Percentiles rank a stretch among this genome's conserved stretches.
Evolutionary conservation across 2,888 invertebrate species (phyloP).

Genomic region (Metellina segmentata): DNA sequence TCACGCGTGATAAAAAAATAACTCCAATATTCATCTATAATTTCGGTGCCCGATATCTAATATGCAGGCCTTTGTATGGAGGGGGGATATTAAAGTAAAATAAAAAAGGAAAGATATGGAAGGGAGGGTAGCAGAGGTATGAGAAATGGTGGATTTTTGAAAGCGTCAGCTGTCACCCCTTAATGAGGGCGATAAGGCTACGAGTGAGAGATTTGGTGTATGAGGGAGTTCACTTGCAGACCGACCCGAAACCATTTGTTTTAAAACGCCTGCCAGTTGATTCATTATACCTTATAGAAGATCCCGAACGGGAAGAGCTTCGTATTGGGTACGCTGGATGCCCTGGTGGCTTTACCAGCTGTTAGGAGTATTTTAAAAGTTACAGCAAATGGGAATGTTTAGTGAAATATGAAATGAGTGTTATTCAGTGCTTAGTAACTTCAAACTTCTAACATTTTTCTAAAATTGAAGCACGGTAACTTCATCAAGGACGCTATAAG

Average conservation of each 20-base stretch:
- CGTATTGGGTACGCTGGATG: too few relatives aligned
- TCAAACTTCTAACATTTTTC: too few relatives aligned
- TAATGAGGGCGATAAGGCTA: constrained; percentile 61
- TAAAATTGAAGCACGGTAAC: too few relatives aligned
- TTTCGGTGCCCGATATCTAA: neutral
- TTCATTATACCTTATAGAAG: neutral
- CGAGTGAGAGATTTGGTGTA: constrained; percentile 11
- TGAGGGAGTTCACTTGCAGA: constrained; percentile 7
- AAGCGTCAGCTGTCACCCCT: constrained; percentile 62
- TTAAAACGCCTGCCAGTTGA: constrained; percentile 23
- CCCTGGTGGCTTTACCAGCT: too few relatives aligned
- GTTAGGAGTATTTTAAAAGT: too few relatives aligned
- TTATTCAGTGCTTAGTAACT: too few relatives aligned
- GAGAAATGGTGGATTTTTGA: constrained; percentile 51
- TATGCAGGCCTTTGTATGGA: neutral
- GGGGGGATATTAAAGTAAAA: constrained; percentile 31
- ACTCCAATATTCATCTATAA: constrained; percentile 32
- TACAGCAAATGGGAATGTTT: too few relatives aligned
- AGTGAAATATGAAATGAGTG: too few relatives aligned
- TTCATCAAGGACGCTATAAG: too few relatives aligned
- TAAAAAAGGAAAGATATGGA: neutral
- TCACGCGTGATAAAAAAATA: constrained; percentile 16
- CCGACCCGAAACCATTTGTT: constrained; percentile 50
- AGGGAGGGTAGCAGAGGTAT: neutral
- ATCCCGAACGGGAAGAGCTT: too few relatives aligned